Percentiles rank a stretch among this genome's conserved stretches.
Conservation (phyloP, 1,140 invertebrate genomes). For the Globodera rostochiensis region DNA sequence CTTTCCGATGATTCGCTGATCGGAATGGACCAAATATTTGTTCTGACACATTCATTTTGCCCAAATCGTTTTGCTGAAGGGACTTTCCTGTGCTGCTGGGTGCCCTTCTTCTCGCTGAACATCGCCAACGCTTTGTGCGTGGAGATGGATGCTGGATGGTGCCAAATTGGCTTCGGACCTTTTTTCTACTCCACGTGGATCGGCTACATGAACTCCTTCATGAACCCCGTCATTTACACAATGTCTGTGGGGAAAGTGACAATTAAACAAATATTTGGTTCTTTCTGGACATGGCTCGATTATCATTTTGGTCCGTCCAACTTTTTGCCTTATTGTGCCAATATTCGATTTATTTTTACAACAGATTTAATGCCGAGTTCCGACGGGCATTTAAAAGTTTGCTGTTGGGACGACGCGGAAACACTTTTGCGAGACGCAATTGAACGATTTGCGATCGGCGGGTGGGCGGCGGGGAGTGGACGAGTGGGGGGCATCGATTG, state of each 20-base stretch:
- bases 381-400: constrained; percentile 84
- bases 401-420: constrained; percentile 41
- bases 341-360: not conserved
- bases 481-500: no score
- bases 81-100: constrained; percentile 96
- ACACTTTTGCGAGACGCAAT: not conserved
- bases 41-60: not conserved
- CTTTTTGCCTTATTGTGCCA: no score
- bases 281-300: no score
- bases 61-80: constrained; percentile 69
- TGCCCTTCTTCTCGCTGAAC: constrained; percentile 96
- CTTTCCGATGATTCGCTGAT: no score
- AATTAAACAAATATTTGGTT: no score
- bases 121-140: constrained; percentile 94
- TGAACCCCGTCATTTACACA: constrained; percentile 97
- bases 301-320: no score
- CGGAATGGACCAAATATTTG: no score
- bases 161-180: constrained; percentile 81
- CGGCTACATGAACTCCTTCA: constrained; percentile 70
- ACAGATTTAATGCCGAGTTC: constrained; percentile 91
- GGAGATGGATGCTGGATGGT: constrained; percentile 76
- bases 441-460: not conserved
- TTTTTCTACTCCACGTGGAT: constrained; percentile 75
- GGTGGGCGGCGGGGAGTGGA: no score
- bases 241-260: constrained; percentile 69